phyloP scores from a whole-genome alignment of 2,113 vertebrate genomes.

The Pristiophorus japonicus region DNA sequence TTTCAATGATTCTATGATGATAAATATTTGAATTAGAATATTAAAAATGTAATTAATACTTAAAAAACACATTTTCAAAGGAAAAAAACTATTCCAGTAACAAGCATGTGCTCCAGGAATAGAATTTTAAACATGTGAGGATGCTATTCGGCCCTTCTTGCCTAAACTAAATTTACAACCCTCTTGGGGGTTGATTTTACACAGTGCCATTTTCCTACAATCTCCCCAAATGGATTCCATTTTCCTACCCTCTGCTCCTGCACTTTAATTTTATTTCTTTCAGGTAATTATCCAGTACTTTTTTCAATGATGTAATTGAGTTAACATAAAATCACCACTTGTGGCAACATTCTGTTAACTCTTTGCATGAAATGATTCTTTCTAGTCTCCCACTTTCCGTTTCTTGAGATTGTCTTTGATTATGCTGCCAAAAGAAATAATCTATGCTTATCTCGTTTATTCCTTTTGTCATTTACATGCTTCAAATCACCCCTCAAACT shows the following conservation, averaged over 20 bases:
- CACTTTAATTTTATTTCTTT: not conserved
- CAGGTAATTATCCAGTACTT: not conserved
- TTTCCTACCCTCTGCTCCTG: not conserved
- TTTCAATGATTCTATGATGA: too few species aligned
- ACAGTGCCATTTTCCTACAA: not conserved
- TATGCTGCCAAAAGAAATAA: not conserved
- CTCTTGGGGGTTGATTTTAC: too few species aligned
- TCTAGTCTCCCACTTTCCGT: not conserved
- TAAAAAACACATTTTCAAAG: not conserved
- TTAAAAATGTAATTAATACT: not conserved
- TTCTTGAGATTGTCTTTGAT: not conserved
- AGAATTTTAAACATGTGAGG: not conserved
- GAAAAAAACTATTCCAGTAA: not conserved
- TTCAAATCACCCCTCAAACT: not conserved
- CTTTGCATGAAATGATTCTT: not conserved
- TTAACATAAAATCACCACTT: not conserved
- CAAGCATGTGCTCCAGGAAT: not conserved
- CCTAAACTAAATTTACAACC: not conserved
- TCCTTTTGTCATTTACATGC: not conserved
- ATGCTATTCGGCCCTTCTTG: not conserved
- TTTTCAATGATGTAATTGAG: not conserved
- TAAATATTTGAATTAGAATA: not conserved
- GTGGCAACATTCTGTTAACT: not conserved
- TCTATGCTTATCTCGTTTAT: not conserved
- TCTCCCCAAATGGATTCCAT: not conserved